Evolutionary conservation across 2,113 vertebrate species (phyloP).

Genomic region (Micromys minutus): DNA sequence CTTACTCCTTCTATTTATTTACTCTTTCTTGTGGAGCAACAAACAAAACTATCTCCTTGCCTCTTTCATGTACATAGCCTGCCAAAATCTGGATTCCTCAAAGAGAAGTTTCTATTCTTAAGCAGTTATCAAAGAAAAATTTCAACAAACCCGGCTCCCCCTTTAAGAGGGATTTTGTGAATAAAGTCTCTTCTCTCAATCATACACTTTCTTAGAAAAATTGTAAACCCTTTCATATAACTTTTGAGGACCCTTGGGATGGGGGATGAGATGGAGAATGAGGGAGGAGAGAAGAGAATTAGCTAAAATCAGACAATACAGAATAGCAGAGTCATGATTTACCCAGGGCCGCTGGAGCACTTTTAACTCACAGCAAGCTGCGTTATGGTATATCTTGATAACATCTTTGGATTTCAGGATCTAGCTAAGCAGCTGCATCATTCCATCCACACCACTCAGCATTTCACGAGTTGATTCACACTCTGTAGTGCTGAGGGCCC

Average conservation of each 20-base stretch:
- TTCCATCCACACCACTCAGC: not conserved
- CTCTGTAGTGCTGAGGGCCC: not conserved
- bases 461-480: not conserved
- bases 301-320: not conserved
- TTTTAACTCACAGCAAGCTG: not conserved
- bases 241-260: not conserved
- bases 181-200: not conserved
- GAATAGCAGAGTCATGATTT: not conserved
- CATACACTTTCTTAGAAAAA: not conserved
- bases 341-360: not conserved
- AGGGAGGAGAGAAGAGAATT: not conserved
- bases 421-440: not conserved
- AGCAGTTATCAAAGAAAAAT: conserved; percentile 1
- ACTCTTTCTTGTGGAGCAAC: not conserved
- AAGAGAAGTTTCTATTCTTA: not conserved
- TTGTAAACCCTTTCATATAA: not conserved
- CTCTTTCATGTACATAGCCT: not conserved
- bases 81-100: not conserved
- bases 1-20: not conserved
- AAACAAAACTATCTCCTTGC: not conserved
- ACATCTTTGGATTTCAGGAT: conserved; percentile 11
- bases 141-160: not conserved
- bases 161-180: not conserved
- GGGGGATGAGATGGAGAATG: not conserved
- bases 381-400: not conserved